These are phyloP conservation scores for Drosophila demipolita DNA, from an alignment of 2,888 invertebrate species.

Conservation along the genomic window DNA sequence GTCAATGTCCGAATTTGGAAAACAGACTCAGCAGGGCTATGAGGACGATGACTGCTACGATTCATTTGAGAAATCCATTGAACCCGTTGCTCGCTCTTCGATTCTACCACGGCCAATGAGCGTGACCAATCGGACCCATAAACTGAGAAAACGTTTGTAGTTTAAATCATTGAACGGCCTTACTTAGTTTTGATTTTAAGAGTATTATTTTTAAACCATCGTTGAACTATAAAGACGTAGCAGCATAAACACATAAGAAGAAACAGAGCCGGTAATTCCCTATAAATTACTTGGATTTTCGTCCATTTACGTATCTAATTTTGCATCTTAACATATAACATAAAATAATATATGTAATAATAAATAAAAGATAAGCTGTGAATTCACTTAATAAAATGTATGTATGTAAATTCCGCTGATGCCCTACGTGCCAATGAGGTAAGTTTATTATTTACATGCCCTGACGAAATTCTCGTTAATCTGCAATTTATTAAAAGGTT, in stretches of 20 bases:
- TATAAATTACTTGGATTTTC: not conserved
- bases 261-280: not conserved
- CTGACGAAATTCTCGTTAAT: not conserved
- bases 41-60: conserved; percentile 30
- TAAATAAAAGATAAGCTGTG: not conserved
- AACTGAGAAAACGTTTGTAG: conserved; percentile 18
- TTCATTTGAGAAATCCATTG: conserved; percentile 41
- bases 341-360: not conserved
- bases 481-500: conserved; percentile 85
- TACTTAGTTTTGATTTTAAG: not conserved
- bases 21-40: conserved; percentile 6
- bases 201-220: conserved; percentile 6
- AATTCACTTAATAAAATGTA: not conserved
- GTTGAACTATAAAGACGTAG: not conserved
- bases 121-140: not conserved
- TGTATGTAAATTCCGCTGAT: not conserved
- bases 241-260: not conserved
- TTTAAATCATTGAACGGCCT: not conserved
- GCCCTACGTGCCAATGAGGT: conserved; percentile 81
- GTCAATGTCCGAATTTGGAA: conserved; percentile 9
- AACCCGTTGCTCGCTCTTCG: conserved; percentile 31
- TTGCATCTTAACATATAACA: not conserved
- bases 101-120: conserved; percentile 11
- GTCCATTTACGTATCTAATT: not conserved
- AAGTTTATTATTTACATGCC: not conserved